A percentile compares a stretch with the other conserved stretches of the same genome.
Conservation (phyloP, 2,113 vertebrate genomes). For the Lepisosteus osseus region DNA sequence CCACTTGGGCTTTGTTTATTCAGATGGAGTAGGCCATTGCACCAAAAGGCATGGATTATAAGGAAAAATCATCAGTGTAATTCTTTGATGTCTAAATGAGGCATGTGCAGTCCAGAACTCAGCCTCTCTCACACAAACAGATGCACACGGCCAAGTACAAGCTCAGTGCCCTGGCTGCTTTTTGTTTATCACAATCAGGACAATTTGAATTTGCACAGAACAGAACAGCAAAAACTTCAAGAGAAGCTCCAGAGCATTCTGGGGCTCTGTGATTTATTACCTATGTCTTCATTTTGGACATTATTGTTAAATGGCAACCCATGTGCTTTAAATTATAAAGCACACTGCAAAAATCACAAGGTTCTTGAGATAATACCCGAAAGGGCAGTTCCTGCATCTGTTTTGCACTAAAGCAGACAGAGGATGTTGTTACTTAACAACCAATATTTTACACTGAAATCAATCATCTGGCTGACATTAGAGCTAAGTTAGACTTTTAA, state of each 20-base stretch:
- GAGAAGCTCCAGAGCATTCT: constrained; percentile 65
- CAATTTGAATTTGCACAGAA: constrained; percentile 59
- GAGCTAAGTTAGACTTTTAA: constrained; percentile 57
- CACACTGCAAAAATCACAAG: constrained; percentile 67
- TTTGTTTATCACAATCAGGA: constrained; percentile 73
- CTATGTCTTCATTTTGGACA: constrained; percentile 66
- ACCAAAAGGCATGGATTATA: constrained; percentile 72
- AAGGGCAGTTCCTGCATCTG: constrained; percentile 70
- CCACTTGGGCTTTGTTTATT: constrained; percentile 75
- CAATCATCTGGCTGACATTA: constrained; percentile 73
- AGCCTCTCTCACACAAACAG: constrained; percentile 42
- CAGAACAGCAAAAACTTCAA: constrained; percentile 50
- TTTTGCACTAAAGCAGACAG: constrained; percentile 70
- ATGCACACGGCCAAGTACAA: constrained; percentile 16
- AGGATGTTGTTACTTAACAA: constrained; percentile 82
- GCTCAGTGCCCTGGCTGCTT: constrained; percentile 12
- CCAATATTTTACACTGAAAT: constrained; percentile 82
- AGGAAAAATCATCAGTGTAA: constrained; percentile 73
- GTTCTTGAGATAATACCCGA: constrained; percentile 71
- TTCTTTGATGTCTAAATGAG: constrained; percentile 86
- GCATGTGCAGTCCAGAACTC: constrained; percentile 79
- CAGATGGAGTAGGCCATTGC: constrained; percentile 70
- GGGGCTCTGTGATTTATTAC: constrained; percentile 67
- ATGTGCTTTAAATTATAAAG: constrained; percentile 79
- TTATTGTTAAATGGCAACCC: constrained; percentile 59